Evolutionary conservation across 2,888 invertebrate species (phyloP).

Genomic region (Diadromus collaris): DNA sequence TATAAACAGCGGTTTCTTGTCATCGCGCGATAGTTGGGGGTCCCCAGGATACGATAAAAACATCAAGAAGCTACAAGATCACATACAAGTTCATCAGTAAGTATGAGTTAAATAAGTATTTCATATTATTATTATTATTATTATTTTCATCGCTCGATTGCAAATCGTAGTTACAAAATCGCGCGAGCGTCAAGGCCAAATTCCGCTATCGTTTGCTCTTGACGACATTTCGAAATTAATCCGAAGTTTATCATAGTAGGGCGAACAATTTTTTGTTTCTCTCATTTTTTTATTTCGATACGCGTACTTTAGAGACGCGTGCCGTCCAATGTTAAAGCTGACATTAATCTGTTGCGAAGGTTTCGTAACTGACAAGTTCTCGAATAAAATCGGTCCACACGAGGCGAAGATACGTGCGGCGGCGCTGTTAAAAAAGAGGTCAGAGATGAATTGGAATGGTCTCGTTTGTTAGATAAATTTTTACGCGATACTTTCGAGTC

Average conservation of each 20-base stretch:
- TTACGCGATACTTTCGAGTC: background rate
- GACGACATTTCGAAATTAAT: conserved; percentile 46
- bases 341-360: conserved; percentile 21
- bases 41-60: background rate
- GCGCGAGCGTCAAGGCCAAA: conserved; percentile 41
- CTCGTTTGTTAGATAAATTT: conserved; percentile 5
- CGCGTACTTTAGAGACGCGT: conserved; percentile 14
- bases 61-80: conserved; percentile 19
- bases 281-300: conserved; percentile 9
- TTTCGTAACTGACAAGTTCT: conserved; percentile 41
- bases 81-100: conserved; percentile 26
- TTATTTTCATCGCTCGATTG: conserved; percentile 23
- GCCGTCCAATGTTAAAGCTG: conserved; percentile 27
- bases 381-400: conserved; percentile 26
- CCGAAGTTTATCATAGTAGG: conserved; percentile 29
- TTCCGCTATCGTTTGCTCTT: conserved; percentile 34
- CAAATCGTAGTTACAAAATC: conserved; percentile 43
- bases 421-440: conserved; percentile 8
- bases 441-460: conserved; percentile 21
- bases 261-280: conserved; percentile 33
- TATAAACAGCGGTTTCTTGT: background rate
- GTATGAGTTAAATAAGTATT: background rate
- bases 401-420: conserved; percentile 12
- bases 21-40: background rate
- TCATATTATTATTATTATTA: background rate